A percentile compares a stretch with the other conserved stretches of the same genome.
These are phyloP conservation scores for Myotis lucifugus DNA, from an alignment of 2,113 vertebrate species.

Conservation along the genomic window DNA sequence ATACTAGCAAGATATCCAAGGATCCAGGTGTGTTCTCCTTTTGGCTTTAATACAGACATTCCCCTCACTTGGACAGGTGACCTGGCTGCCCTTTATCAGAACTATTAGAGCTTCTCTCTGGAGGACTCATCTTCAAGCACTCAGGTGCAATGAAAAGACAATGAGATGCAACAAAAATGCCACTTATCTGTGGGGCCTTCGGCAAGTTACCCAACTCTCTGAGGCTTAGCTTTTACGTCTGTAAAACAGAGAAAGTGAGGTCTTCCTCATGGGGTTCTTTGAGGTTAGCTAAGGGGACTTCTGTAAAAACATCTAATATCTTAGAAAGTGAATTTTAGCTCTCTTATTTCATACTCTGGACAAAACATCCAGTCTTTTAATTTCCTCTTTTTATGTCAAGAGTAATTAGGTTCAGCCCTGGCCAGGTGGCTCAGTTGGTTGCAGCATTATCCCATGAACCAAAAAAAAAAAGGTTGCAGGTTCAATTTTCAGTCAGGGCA, in stretches of 20 bases:
- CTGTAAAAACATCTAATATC: not conserved
- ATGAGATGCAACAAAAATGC: not conserved
- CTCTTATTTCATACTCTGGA: not conserved
- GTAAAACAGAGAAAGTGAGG: not conserved
- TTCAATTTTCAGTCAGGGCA: not conserved
- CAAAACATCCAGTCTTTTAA: not conserved
- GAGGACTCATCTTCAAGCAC: not conserved
- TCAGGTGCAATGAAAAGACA: not conserved
- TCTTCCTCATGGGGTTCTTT: not conserved
- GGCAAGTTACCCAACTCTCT: not conserved
- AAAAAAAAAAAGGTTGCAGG: not conserved
- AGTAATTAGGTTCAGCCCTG: not conserved
- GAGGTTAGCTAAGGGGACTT: not conserved
- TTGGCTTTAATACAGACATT: not conserved
- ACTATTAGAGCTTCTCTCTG: not conserved
- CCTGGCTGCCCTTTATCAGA: not conserved
- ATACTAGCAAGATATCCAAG: not conserved
- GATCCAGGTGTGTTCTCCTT: not conserved
- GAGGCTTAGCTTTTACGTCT: not conserved
- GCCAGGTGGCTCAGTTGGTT: not conserved
- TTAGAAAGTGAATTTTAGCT: not conserved
- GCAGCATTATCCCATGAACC: not conserved
- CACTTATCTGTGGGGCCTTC: not conserved
- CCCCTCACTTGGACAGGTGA: not conserved
- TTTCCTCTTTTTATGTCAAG: conserved; percentile 3